These are phyloP conservation scores for Cydia amplana DNA, from an alignment of 1,140 invertebrate genomes.

Conservation along the genomic window DNA sequence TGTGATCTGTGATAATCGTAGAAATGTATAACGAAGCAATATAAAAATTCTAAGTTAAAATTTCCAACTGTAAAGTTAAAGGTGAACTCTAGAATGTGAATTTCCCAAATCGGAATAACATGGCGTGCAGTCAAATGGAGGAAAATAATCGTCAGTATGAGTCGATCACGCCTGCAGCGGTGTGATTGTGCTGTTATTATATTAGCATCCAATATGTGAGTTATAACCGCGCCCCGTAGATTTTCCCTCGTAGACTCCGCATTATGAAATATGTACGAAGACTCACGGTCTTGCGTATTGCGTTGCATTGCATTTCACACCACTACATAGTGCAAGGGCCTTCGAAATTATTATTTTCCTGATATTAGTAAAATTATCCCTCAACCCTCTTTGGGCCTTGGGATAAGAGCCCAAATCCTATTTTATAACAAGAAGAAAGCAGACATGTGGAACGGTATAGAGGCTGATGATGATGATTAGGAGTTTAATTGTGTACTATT, in stretches of 20 bases:
- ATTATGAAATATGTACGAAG: slow-evolving; percentile 37
- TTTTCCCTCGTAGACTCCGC: slow-evolving; percentile 39
- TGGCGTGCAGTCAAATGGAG: slow-evolving; percentile 22
- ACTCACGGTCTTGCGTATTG: background rate
- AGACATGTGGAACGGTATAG: too few relatives aligned
- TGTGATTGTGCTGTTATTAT: slow-evolving; percentile 38
- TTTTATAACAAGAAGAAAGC: too few relatives aligned
- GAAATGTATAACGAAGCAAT: too few relatives aligned
- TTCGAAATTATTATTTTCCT: too few relatives aligned
- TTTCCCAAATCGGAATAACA: background rate
- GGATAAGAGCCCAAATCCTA: too few relatives aligned
- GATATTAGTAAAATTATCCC: too few relatives aligned
- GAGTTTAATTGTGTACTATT: too few relatives aligned
- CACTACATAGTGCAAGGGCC: too few relatives aligned
- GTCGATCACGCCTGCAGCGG: slow-evolving; percentile 28
- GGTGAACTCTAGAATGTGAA: background rate
- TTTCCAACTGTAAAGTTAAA: background rate
- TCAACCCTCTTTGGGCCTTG: too few relatives aligned
- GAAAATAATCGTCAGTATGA: slow-evolving; percentile 35
- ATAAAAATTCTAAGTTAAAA: background rate
- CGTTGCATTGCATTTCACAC: too few relatives aligned
- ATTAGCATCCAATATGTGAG: slow-evolving; percentile 39
- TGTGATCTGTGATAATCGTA: too few relatives aligned
- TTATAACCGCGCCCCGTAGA: slow-evolving; percentile 32
- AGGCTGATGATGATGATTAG: too few relatives aligned